Evolutionary conservation across 2,113 vertebrate species (phyloP).

Genomic region (Ptilorrhoa leucosticta): DNA sequence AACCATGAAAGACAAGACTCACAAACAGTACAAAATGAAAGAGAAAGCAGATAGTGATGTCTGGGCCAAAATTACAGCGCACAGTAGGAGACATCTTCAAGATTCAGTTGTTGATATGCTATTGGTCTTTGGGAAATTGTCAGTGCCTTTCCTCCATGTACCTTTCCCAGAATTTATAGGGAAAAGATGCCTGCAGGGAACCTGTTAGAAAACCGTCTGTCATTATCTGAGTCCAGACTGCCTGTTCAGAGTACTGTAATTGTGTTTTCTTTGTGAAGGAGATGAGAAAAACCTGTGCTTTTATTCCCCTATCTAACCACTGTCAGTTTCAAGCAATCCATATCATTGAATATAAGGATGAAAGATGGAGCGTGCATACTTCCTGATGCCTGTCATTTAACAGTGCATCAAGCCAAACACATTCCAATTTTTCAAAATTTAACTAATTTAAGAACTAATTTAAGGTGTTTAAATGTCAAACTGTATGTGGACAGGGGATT

Average conservation of each 20-base stretch:
- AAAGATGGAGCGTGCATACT: not conserved
- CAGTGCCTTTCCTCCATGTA: not conserved
- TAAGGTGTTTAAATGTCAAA: conserved; percentile 20
- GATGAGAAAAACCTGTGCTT: not conserved
- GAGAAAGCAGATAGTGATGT: not conserved
- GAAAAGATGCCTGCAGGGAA: not conserved
- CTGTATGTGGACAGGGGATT: not conserved
- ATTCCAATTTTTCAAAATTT: not conserved
- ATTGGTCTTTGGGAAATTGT: not conserved
- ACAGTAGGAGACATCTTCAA: not conserved
- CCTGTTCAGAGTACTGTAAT: not conserved
- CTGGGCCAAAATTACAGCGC: not conserved
- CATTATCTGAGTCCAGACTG: not conserved
- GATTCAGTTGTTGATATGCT: not conserved
- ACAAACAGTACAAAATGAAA: not conserved
- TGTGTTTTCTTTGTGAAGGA: not conserved
- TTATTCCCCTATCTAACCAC: not conserved
- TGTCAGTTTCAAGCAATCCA: not conserved
- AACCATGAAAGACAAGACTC: not conserved
- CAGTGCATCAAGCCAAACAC: not conserved
- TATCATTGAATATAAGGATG: not conserved
- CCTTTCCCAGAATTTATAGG: not conserved
- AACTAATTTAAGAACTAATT: conserved; percentile 6
- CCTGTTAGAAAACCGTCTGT: not conserved
- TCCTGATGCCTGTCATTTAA: conserved; percentile 13